Evolutionary conservation across 2,797 vertebrate genomes (phyloP), one percentile per base, ranked within the genome.

Genomic region (Pseudochaenichthys georgianus): DNA sequence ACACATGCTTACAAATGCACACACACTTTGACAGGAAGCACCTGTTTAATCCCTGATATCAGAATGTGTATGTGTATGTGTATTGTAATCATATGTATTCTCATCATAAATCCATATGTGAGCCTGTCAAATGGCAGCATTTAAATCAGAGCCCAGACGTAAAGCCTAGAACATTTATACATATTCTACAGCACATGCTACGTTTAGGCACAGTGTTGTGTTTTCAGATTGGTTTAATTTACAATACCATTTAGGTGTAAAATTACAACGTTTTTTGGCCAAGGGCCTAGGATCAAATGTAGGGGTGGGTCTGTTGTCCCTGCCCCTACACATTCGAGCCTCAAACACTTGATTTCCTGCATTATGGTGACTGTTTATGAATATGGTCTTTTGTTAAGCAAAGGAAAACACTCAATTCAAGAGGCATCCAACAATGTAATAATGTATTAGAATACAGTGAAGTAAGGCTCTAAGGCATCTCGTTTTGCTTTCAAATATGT

Each of bases 11-110:
- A 63, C 8, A 34, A 11, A 69, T 3, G 0, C 4, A 8, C 13
- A 8, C 13, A 57, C 17, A 34, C 61, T 70, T 53, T 60, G 13
- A 60, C 8, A 75, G 38, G 41, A 70, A 70, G 42, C 48, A 50
- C 13, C 62, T 47, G 54, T 68, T 58, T 47, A 67, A 70, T 63
- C 21, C 23, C 42, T 63, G 11, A 28, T 28, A 28, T 28, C 23
- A 28, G 23, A 28, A 28, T 28, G 23, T 28, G 23, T 28, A 28
- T 28, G 23, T 28, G 23, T 28, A 28, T 28, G 23, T 28, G 23
- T 28, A 28, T 28, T 28, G 23, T 28, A 28, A 28, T 28, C 23
- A 34, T 23, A 42, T 38, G 8, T 15, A 16, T 28, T 58, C 60
- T 63, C 48, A 31, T 4, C 28, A 54, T 60, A 68, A 68, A 54